Conservation (phyloP, 2,113 vertebrate species). For the Percina caprodes region DNA sequence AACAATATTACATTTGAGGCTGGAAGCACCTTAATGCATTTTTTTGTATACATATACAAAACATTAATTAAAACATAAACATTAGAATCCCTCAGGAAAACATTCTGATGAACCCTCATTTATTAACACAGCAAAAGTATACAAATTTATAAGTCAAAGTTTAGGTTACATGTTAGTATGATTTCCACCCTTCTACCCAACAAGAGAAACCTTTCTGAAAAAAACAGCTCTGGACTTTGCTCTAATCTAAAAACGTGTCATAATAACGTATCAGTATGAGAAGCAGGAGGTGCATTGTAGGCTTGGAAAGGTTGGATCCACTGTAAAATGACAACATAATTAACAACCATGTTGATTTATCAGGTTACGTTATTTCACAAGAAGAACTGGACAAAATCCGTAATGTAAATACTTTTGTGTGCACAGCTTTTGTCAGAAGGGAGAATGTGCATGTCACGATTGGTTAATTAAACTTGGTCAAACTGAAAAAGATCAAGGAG, state of each 20-base stretch:
- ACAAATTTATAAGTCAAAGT: background rate
- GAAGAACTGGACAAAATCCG: background rate
- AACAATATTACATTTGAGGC: background rate
- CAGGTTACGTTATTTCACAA: background rate
- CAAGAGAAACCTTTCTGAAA: background rate
- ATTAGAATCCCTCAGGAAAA: background rate
- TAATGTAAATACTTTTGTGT: background rate
- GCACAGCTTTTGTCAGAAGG: background rate
- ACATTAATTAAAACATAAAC: background rate
- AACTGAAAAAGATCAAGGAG: constrained; percentile 52
- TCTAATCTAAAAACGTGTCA: background rate
- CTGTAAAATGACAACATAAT: constrained; percentile 25
- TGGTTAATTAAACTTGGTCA: constrained; percentile 58
- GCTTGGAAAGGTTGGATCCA: background rate
- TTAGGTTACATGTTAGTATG: constrained; percentile 2
- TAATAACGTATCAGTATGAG: constrained; percentile 5
- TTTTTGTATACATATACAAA: background rate
- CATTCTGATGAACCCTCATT: background rate
- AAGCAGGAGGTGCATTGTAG: background rate
- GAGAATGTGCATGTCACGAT: constrained; percentile 25
- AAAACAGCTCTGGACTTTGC: background rate
- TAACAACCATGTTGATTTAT: constrained; percentile 9
- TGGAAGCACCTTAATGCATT: no score
- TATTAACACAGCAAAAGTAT: background rate
- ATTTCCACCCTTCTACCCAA: background rate